Evolutionary conservation across 2,113 vertebrate species (phyloP), one percentile per base, ranked within the genome.

Genomic region (Pelvicachromis taeniatus): DNA sequence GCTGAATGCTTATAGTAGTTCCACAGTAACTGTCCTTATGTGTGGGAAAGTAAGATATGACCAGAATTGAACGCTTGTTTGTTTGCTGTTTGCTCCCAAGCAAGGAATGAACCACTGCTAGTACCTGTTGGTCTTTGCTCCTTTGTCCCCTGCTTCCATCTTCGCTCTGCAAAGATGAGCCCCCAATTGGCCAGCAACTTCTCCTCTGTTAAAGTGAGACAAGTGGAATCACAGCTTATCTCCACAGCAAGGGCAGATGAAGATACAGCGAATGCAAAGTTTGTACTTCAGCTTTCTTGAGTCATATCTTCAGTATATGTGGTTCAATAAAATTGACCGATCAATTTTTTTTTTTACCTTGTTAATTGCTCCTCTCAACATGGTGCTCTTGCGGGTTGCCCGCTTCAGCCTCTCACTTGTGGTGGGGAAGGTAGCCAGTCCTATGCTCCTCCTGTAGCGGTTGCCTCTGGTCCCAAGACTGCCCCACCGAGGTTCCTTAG

Each of bases 341-440:
- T 31, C 17, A 50, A n/a, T n/a, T n/a, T 16, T 5, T 13, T 29
- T 10, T 59, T 19, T 84, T 14, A 96, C 95, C 95, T 96, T 95
- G 61, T 77, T 93, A 31, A 96, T 89, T 8, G 93, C 83, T 42
- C 95, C 94, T 87, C 95, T 95, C 79, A 96, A 63, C 88, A 96
- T 90, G 0, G 96, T 95, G 94, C 93, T 97, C 94, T 97, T 99
- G 83, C 97, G 96, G 0, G 97, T 98, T 55, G 97, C 97, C 85
- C 97, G 97, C 96, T 97, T 97, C 63, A 98, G 91, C 84, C 97
- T 96, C 80, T 98, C 97, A 2, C 94, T 97, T 90, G 96, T 96
- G 87, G 96, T 95, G 1, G 95, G 59, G 68, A 96, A 91, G 3
- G 92, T 87, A 2, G 96, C 96, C 38, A 97, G 95, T 81, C 96